phyloP scores from a whole-genome alignment of 2,797 vertebrate species.

The Sebastes hubbsi region DNA sequence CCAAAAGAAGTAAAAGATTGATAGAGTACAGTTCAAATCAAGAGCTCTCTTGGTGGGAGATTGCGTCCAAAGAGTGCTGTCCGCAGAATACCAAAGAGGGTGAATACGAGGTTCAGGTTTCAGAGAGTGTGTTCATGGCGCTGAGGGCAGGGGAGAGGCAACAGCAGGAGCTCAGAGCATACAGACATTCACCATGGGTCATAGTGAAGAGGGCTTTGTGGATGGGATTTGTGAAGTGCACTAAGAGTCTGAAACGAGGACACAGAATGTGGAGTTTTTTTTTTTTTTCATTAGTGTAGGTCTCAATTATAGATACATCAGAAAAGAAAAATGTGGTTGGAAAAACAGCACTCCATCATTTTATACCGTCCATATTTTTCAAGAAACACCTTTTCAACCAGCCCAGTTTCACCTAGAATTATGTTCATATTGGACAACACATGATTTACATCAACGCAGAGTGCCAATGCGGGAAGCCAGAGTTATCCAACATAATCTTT shows the following conservation, averaged over 20 bases:
- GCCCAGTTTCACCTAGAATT: not conserved
- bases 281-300: not conserved
- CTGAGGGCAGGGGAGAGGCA: conserved; percentile 45
- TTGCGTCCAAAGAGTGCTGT: conserved; percentile 51
- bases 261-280: not conserved
- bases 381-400: not conserved
- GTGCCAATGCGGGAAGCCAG: not conserved
- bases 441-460: not conserved
- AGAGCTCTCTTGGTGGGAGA: conserved; percentile 56
- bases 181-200: conserved; percentile 39
- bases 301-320: conserved; percentile 4
- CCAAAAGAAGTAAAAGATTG: conserved; percentile 57
- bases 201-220: conserved; percentile 34
- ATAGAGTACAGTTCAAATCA: conserved; percentile 62
- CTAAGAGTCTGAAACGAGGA: conserved; percentile 25
- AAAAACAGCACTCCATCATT: conserved; percentile 2
- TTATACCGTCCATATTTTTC: not conserved
- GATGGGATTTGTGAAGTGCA: conserved; percentile 39
- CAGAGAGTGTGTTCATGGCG: conserved; percentile 37
- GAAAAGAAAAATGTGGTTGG: not conserved
- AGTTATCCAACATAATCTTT: not conserved
- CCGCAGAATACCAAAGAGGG: conserved; percentile 62
- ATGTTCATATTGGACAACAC: not conserved
- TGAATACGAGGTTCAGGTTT: conserved; percentile 44
- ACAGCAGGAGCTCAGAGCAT: conserved; percentile 38